These are phyloP conservation scores for Sarotherodon lohbergeri DNA, from an alignment of 2,113 vertebrate species.

Conservation along the genomic window DNA sequence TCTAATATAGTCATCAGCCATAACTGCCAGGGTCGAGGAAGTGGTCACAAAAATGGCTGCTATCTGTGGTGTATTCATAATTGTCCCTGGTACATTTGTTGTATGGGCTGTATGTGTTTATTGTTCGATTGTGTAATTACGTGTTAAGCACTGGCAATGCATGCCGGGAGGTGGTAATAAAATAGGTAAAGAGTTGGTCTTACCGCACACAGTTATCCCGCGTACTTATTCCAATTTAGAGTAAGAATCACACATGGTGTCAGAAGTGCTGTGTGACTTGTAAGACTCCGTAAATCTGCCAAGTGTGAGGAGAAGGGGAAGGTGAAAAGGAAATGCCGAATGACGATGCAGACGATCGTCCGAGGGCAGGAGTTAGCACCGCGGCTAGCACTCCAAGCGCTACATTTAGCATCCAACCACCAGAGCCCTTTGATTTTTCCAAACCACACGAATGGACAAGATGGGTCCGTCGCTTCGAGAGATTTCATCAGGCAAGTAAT, in stretches of 20 bases:
- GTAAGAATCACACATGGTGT: background rate
- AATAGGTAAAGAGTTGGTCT: background rate
- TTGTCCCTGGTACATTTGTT: background rate
- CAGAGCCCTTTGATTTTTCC: too few relatives aligned
- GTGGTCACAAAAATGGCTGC: background rate
- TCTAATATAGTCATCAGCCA: background rate
- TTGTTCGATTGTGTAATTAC: background rate
- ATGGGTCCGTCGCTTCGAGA: too few relatives aligned
- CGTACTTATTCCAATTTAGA: rapidly evolving
- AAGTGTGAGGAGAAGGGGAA: too few relatives aligned
- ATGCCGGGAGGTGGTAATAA: background rate
- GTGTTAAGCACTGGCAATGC: background rate
- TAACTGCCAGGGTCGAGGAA: background rate
- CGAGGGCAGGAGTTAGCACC: too few relatives aligned
- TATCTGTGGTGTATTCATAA: background rate
- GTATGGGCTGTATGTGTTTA: background rate
- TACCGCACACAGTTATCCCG: background rate
- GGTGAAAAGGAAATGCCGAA: too few relatives aligned
- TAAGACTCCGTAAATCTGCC: too few relatives aligned
- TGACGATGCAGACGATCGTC: too few relatives aligned
- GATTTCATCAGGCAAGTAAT: too few relatives aligned
- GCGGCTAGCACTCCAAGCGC: too few relatives aligned
- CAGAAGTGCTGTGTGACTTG: too few relatives aligned
- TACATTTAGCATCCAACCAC: too few relatives aligned
- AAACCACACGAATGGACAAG: too few relatives aligned